Evolutionary conservation across 2,797 vertebrate genomes (phyloP).

Genomic region (Urocyon cinereoargenteus): DNA sequence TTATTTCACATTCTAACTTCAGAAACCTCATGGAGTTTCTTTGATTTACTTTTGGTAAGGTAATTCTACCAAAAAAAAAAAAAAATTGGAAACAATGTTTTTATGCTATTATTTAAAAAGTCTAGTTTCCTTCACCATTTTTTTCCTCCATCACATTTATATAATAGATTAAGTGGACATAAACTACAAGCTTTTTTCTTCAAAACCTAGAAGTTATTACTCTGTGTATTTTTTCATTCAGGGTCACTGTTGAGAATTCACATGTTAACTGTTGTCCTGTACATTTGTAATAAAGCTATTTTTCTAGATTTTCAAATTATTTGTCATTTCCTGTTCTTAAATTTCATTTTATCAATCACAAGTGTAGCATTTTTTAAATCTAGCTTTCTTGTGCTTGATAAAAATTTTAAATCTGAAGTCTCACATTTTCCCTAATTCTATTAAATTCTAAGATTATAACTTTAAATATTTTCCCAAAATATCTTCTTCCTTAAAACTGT

Average conservation of each 20-base stretch:
- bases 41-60: not conserved
- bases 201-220: not conserved
- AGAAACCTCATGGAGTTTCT: not conserved
- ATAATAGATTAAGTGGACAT: not conserved
- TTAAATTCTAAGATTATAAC: not conserved
- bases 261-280: not conserved
- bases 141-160: not conserved
- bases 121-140: not conserved
- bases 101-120: not conserved
- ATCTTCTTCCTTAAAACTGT: not conserved
- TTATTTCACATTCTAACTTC: not conserved
- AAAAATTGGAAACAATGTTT: not conserved
- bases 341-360: not conserved
- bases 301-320: not conserved
- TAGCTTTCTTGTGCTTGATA: not conserved
- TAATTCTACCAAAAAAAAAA: not conserved
- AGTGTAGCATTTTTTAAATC: not conserved
- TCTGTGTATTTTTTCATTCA: not conserved
- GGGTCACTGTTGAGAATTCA: not conserved
- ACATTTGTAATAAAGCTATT: not conserved
- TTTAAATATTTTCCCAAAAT: not conserved
- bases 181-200: not conserved
- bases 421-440: not conserved
- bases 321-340: not conserved
- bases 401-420: not conserved